Evolutionary conservation across 2,113 vertebrate species (phyloP).

Genomic region (Agelaius phoeniceus): DNA sequence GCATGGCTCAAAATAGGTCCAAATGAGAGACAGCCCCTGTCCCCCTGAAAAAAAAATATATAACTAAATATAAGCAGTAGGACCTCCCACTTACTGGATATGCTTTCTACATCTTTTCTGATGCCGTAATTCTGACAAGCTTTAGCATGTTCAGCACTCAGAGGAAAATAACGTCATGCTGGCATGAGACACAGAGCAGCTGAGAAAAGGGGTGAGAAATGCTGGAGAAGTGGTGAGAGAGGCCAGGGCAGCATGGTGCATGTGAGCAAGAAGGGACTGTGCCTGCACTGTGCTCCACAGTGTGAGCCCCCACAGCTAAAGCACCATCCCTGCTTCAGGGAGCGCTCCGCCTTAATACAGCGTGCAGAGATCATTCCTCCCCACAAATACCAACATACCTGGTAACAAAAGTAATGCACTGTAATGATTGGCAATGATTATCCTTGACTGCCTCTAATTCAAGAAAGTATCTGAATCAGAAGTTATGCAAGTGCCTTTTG

Average conservation of each 20-base stretch:
- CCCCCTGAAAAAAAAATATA: not conserved
- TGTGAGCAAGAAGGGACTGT: not conserved
- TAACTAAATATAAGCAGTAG: not conserved
- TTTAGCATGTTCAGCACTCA: not conserved
- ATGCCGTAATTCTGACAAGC: not conserved
- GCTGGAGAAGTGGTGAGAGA: not conserved
- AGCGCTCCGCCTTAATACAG: not conserved
- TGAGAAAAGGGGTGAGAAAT: not conserved
- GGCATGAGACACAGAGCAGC: not conserved
- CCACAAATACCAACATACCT: not conserved
- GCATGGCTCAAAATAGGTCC: not conserved
- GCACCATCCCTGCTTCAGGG: fast-evolving
- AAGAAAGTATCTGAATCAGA: not conserved
- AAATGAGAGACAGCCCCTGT: not conserved
- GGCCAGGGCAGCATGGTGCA: not conserved
- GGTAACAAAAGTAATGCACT: not conserved
- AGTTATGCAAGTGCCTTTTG: not conserved
- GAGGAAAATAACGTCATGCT: not conserved
- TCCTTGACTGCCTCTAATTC: not conserved
- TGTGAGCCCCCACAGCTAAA: not conserved
- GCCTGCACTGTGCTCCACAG: not conserved
- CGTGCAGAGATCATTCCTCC: not conserved
- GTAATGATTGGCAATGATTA: not conserved
- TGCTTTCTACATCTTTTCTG: not conserved
- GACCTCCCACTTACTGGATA: not conserved